phyloP scores from a whole-genome alignment of 2,113 vertebrate species.

The Peromyscus californicus region DNA sequence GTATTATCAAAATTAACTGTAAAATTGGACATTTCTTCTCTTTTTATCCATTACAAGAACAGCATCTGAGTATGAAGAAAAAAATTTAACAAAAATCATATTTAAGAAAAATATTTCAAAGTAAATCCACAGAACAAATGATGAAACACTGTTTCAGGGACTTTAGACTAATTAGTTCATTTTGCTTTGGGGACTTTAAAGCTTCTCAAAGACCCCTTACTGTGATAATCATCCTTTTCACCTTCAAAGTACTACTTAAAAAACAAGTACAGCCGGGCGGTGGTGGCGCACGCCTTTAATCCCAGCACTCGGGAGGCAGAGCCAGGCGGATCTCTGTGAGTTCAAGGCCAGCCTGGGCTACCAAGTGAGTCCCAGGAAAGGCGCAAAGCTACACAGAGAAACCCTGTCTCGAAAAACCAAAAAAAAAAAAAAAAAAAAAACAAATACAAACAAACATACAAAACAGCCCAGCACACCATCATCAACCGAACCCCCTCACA shows the following conservation, averaged over 20 bases:
- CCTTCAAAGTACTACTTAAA: neutral
- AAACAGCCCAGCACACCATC: neutral
- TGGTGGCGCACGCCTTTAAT: too few relatives aligned
- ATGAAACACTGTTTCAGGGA: constrained; percentile 52
- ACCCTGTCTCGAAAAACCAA: too few relatives aligned
- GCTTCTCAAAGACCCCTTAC: constrained; percentile 31
- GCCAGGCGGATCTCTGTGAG: too few relatives aligned
- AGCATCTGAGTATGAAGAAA: constrained; percentile 48
- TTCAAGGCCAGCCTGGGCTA: too few relatives aligned
- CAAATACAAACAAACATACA: neutral
- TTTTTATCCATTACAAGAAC: constrained; percentile 16
- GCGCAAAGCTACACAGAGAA: too few relatives aligned
- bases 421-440: too few relatives aligned
- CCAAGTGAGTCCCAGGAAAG: too few relatives aligned
- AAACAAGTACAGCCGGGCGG: too few relatives aligned
- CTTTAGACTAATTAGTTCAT: constrained; percentile 24
- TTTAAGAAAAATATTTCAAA: constrained; percentile 63
- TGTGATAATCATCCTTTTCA: neutral
- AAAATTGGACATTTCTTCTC: constrained; percentile 41
- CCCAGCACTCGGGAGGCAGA: too few relatives aligned
- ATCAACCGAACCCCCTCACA: constrained; percentile 69
- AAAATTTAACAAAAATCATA: constrained; percentile 49
- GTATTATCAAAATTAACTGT: neutral
- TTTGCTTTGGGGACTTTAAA: constrained; percentile 32
- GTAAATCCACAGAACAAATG: constrained; percentile 58